Evolutionary conservation across 1,140 invertebrate genomes (phyloP).

Genomic region (Plodia interpunctella): DNA sequence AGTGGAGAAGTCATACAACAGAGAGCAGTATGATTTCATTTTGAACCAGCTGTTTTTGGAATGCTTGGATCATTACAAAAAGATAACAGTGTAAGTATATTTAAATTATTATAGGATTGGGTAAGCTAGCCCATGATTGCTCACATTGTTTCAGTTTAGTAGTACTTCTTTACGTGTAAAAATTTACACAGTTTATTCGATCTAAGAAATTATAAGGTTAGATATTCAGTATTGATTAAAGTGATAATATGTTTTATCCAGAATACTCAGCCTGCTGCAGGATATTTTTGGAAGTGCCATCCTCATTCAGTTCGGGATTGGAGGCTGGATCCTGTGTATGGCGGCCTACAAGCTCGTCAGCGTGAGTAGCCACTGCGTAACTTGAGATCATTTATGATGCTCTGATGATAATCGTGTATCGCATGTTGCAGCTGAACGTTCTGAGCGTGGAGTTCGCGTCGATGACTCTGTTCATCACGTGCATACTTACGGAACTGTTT

Average conservation of each 20-base stretch:
- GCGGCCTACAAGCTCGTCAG: slow-evolving; percentile 58
- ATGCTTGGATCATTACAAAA: slow-evolving; percentile 42
- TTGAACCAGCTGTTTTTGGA: slow-evolving; percentile 28
- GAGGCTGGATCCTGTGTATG: slow-evolving; percentile 65
- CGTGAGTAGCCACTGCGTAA: slow-evolving; percentile 34
- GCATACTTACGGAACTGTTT: slow-evolving; percentile 64
- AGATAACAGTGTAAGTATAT: slow-evolving; percentile 37
- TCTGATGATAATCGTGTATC: neutral
- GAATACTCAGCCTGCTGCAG: slow-evolving; percentile 30
- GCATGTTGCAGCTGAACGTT: slow-evolving; percentile 37
- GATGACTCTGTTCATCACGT: slow-evolving; percentile 57
- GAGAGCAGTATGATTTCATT: neutral
- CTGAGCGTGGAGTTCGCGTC: slow-evolving; percentile 62
- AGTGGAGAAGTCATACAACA: neutral
- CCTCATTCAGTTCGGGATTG: slow-evolving; percentile 56
- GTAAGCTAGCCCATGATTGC: too few relatives aligned
- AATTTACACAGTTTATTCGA: too few relatives aligned
- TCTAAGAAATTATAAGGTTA: too few relatives aligned
- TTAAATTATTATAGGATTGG: too few relatives aligned
- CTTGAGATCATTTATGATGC: neutral
- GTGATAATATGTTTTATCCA: neutral
- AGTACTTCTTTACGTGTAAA: too few relatives aligned
- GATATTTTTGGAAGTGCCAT: slow-evolving; percentile 50
- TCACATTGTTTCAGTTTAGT: too few relatives aligned
- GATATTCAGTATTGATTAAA: too few relatives aligned